Base-by-base conservation (phyloP, 2,797 vertebrate species). In the Megaceryle alcyon region DNA sequence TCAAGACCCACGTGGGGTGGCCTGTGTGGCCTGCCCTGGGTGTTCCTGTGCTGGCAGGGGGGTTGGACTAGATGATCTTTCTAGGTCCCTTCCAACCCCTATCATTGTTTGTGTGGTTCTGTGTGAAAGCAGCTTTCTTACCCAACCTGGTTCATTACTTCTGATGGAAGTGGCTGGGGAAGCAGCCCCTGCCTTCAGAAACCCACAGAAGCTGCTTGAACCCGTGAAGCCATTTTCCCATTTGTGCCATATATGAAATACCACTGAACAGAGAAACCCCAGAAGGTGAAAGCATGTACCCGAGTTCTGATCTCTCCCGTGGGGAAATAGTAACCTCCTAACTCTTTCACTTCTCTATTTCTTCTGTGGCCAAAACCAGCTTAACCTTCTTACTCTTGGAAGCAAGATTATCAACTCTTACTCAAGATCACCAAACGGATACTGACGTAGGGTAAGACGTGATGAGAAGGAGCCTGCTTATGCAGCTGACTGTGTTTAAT, bases 401-500 rank as follows among this genome's bases (percentile, higher is more conserved):
- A 63, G 73, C 16, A 76, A 85, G 86, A 88, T 95, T 85, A 88
- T n/a, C 0, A 12, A 64, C 70, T 94, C 44, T 53, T 77, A 77
- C 64, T 77, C 23, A 35, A 54, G 63, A 84, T 86, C 41, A 70
- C 51, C 75, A 64, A 61, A 70, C 0, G 14, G 79, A 53, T 77
- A 43, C 46, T 90, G 86, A 9, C 1, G 11, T 48, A 61, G 60
- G 46, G 13, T 66, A 44, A 73, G 63, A 88, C 0, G 1, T 46
- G 59, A 51, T 84, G n/a, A 92, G 86, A 92, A 92, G 12, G 49
- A 72, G 33, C 44, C 37, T 84, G 33, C 53, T 90, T 91, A 43
- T 69, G 63, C 83, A 92, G 87, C 86, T 93, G 91, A 63, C 82
- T 92, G 57, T 80, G 22, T 56, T 95, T 92, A 85, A 61, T 31